A percentile compares a stretch with the other conserved stretches of the same genome.
Evolutionary conservation across 2,888 invertebrate species (phyloP).

Genomic region (Byasa hedistus): DNA sequence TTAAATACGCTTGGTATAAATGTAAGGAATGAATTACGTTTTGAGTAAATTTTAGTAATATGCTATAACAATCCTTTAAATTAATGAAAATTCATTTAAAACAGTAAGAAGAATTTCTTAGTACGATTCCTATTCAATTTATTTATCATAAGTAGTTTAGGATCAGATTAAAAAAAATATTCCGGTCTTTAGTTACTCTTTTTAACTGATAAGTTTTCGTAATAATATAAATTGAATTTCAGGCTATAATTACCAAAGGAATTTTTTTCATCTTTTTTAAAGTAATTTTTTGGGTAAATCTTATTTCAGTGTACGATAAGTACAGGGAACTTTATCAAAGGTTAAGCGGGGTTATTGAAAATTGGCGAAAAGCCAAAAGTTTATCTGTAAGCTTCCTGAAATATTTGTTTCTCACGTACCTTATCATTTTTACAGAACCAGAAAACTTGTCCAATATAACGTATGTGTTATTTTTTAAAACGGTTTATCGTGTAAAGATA

Average conservation of each 20-base stretch:
- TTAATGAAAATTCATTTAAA: too few species aligned
- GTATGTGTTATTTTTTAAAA: constrained; percentile 4
- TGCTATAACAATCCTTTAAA: too few species aligned
- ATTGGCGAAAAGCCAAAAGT: constrained; percentile 17
- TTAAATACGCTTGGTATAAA: constrained; percentile 24
- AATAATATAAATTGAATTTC: too few species aligned
- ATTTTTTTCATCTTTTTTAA: too few species aligned
- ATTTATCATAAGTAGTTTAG: too few species aligned
- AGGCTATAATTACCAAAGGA: too few species aligned
- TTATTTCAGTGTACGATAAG: neutral
- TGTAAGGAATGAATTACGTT: neutral
- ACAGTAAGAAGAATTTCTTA: too few species aligned
- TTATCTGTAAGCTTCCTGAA: constrained; percentile 17
- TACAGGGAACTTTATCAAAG: neutral
- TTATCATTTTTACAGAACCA: constrained; percentile 6
- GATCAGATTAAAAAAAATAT: too few species aligned
- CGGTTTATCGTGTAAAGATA: neutral
- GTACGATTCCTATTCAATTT: too few species aligned
- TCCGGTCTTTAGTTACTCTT: too few species aligned
- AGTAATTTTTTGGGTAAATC: neutral
- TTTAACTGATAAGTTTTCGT: too few species aligned
- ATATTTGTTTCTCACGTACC: constrained; percentile 21
- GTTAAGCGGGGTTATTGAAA: constrained; percentile 4
- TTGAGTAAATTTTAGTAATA: neutral
- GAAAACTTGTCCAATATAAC: constrained; percentile 16